Percentiles rank a stretch among this genome's conserved stretches.
Conservation (phyloP, 2,888 invertebrate species). For the Pteria penguin region DNA sequence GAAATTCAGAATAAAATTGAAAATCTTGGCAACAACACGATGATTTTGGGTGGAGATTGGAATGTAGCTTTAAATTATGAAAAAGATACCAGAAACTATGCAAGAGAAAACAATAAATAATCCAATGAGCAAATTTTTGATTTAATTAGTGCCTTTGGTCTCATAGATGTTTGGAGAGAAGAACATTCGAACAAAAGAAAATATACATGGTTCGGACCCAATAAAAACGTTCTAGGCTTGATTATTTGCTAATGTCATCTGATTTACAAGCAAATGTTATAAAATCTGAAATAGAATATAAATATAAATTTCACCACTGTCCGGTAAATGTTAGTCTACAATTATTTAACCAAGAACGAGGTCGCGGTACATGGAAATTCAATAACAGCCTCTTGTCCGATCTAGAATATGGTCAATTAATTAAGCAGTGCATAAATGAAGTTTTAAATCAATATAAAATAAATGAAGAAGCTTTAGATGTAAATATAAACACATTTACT, state of each 20-base stretch:
- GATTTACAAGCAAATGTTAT: not conserved
- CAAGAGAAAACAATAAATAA: not conserved
- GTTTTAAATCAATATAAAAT: conserved; percentile 13
- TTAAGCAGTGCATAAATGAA: conserved; percentile 7
- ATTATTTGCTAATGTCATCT: not conserved
- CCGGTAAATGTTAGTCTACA: not conserved
- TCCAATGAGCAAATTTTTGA: not conserved
- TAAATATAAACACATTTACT: not conserved
- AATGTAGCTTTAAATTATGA: not conserved
- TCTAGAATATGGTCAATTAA: conserved; percentile 10
- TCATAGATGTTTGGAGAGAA: not conserved
- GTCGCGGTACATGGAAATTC: not conserved
- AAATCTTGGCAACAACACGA: not conserved
- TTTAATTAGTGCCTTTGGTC: not conserved
- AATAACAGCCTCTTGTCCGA: conserved; percentile 20
- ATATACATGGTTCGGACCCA: not conserved
- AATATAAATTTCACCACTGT: not conserved
- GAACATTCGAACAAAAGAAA: not conserved
- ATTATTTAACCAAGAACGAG: not conserved
- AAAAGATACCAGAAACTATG: not conserved
- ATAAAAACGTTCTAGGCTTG: not conserved
- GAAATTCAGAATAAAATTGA: not conserved
- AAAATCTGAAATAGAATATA: not conserved
- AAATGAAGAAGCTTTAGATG: not conserved
- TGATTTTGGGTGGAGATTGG: not conserved